Base-by-base conservation (phyloP, 1,140 invertebrate genomes). In the Limonius californicus region DNA sequence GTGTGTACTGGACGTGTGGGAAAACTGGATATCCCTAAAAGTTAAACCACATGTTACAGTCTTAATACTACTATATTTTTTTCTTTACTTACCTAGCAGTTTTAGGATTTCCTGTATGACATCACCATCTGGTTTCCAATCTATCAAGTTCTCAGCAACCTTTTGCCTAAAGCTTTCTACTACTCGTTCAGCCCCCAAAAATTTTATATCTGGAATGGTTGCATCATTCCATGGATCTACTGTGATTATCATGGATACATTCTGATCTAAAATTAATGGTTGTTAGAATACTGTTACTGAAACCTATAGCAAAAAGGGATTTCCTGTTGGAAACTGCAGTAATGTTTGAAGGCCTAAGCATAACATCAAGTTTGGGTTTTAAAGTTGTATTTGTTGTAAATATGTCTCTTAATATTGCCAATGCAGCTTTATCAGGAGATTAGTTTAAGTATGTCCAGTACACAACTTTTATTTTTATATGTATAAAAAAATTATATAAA, bases 171-270 rank as follows among this genome's bases (percentile, higher is more conserved):
- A 68, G 16, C 55, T 23, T 45, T 68, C 45, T 3, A 70, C 60
- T 12, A 66, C 50, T 15, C 64, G 47, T 30, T 69, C 65, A 8
- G 75, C 73, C 6, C 74, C 74, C 15, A 75, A 50, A 53, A 77
- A 74, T 54, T 66, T 69, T 6, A 77, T 61, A 19, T 68, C 59
- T 0, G 73, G 75, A 16, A 70, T 54, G 14, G 47, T n/a, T 4
- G 14, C 60, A 8, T 69, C 43, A 54, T 70, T 67, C 11, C 47
- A 61, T 1, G 72, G 70, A 62, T 76, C 64, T 3, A 75, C 54
- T 8, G 59, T 69, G 1, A 75, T 65, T 11, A 73, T 65, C 20
- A 71, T 53, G 15, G 73, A 76, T n/a, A 74, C 32, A 63, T 71
- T 74, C 27, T 68, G 67, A 19, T 66, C 74, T 71, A n/a, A 27